Conservation (phyloP, 2,113 vertebrate species). For the Macquaria australasica region DNA sequence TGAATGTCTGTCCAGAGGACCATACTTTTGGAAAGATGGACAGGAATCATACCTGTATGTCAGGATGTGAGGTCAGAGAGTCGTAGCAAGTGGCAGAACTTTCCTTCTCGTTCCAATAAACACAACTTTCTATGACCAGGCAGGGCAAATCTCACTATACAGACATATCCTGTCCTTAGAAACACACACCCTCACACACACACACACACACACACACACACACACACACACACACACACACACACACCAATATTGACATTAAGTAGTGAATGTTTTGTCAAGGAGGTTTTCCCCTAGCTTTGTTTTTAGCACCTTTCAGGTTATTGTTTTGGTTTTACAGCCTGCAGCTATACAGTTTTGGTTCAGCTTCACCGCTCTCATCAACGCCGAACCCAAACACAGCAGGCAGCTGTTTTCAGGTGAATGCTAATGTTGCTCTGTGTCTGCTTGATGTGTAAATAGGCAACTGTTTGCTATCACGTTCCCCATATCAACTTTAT, state of each 20-base stretch:
- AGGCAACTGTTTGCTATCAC: too few species aligned
- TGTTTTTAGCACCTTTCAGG: background rate
- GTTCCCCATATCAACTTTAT: too few species aligned
- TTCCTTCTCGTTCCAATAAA: background rate
- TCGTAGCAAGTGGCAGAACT: constrained; percentile 15
- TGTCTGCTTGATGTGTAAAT: too few species aligned
- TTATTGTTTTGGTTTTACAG: background rate
- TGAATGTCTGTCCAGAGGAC: constrained; percentile 31
- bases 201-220: background rate
- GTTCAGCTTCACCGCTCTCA: too few species aligned
- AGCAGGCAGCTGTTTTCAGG: too few species aligned
- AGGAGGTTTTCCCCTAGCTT: background rate
- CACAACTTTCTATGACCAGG: background rate
- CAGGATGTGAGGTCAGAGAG: constrained; percentile 59
- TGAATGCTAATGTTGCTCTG: too few species aligned
- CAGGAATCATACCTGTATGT: constrained; percentile 45
- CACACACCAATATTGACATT: background rate
- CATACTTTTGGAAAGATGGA: constrained; percentile 23
- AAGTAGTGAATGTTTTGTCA: background rate
- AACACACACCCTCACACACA: background rate
- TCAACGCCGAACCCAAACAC: too few species aligned
- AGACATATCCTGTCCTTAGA: constrained; percentile 45
- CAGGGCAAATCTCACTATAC: constrained; percentile 41
- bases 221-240: background rate
- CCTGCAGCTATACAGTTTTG: too few species aligned